Evolutionary conservation across 1,140 invertebrate genomes (phyloP), one percentile per base, ranked within the genome.

Genomic region (Drosophila eugracilis): DNA sequence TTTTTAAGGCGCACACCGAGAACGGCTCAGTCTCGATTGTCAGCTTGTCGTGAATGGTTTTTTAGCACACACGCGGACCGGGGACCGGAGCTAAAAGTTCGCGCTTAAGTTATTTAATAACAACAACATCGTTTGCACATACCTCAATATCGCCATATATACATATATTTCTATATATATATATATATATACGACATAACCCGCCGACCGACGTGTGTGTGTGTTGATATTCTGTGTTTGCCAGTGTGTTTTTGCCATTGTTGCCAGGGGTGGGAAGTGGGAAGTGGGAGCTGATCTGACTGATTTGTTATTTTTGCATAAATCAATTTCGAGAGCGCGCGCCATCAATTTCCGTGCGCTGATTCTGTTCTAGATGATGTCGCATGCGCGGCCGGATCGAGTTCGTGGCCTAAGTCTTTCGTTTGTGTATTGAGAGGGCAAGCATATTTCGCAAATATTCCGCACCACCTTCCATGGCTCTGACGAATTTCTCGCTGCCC

Each of bases 401-500:
- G 83, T 88, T 86, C 44, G 83, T 81, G 65, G 63, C 83, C 75
- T 86, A 71, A 83, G 75, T 88, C 83, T 69, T 86, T 81, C 59
- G 83, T 86, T 34, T 37, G 30, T 17, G 37, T 32, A 59, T n/a
- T 45, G 49, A 63, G 17, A 26, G 24, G n/a, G 41, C 34, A 10
- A 26, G 45, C 14, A 26, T 22, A 45, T 24, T 26, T 26, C 34
- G 24, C 24, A 17, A n/a, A n/a, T n/a, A n/a, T n/a, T n/a, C n/a
- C n/a, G n/a, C n/a, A n/a, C n/a, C n/a, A n/a, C n/a, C 17, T 19
- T n/a, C 22, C 17, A 92, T 92, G 91, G 83, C 91, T 21, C 54
- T 92, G 57, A 73, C 89, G 41, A 92, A 92, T 41, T 92, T 91
- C 63, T 83, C 91, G 57, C 69, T 92, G 62, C 91, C 91, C 34